These are phyloP conservation scores for Intellagama lesueurii DNA, from an alignment of 2,797 vertebrate genomes.

Conservation along the genomic window DNA sequence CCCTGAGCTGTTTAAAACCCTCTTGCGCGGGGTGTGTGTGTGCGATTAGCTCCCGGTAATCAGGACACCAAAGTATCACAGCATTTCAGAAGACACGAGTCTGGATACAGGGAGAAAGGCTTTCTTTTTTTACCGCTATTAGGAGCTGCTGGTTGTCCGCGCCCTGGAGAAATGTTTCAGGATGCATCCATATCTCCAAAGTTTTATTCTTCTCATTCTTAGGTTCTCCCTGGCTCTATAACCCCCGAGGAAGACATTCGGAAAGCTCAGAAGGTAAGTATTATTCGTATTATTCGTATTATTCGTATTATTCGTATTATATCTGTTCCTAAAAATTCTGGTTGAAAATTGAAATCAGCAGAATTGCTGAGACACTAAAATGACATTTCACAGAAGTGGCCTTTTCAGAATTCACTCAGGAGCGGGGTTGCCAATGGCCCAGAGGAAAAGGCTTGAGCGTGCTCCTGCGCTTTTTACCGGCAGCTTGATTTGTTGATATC, in stretches of 20 bases:
- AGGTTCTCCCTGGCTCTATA: too few species aligned
- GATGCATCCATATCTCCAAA: accelerated
- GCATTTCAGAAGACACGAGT: not conserved
- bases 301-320: not conserved
- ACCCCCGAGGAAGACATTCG: too few species aligned
- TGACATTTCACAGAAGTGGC: too few species aligned
- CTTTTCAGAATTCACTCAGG: not conserved
- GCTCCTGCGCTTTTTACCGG: not conserved
- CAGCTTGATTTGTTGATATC: not conserved
- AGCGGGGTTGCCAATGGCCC: not conserved
- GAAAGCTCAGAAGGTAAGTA: not conserved
- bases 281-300: not conserved
- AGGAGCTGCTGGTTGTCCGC: accelerated
- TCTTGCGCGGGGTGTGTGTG: not conserved
- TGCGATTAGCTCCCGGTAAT: constrained; percentile 10
- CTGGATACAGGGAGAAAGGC: too few species aligned
- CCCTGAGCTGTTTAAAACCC: constrained; percentile 79
- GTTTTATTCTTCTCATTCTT: accelerated
- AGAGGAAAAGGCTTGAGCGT: too few species aligned
- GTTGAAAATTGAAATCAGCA: too few species aligned
- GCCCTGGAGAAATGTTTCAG: not conserved
- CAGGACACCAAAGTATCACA: not conserved
- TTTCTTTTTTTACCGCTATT: not conserved
- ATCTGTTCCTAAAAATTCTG: too few species aligned
- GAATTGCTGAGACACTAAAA: too few species aligned